Evolutionary conservation across 2,113 vertebrate genomes (phyloP), one percentile per base, ranked within the genome.

Genomic region (Microcebus murinus): DNA sequence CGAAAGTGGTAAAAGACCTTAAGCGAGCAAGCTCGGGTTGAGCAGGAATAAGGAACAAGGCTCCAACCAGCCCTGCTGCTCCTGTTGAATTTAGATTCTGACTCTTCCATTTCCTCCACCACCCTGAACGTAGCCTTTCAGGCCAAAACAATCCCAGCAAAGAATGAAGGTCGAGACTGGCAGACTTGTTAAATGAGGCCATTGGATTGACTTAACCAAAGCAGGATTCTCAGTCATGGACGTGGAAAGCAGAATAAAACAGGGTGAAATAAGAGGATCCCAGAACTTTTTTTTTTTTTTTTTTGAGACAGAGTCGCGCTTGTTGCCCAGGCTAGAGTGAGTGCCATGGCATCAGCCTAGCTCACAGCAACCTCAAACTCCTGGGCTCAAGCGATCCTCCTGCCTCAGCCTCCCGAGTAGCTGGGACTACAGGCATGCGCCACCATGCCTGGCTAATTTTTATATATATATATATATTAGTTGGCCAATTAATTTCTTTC

Each of bases 71-170:
- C 50, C 45, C 50, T n/a, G 9, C 81, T 84, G 68, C 65, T 74
- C 74, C 63, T 59, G 34, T 59, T 81, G 67, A 48, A 12, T 65
- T 36, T 87, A 94, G 88, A 90, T 93, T 92, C 93, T 42, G 29
- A 65, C n/a, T 82, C 61, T 20, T 8, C 23, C 36, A 1, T 59
- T 91, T 83, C 81, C 82, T 65, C 77, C 25, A 2, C 48, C 87
- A 15, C 90, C 65, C 70, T 23, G 61, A 74, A 57, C 0, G 0
- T 3, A 76, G 27, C 52, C 10, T 61, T 81, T 87, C 31, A 94
- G 89, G 63, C 61, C 83, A 93, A 20, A 74, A 77, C 88, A 27
- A 17, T 92, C 80, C 52, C 29, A 7, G 17, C 10, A 6, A 25
- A n/a, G 79, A 71, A 31, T 7, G 52, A 73, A 74, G 76, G 27